Conservation (phyloP, 2,113 vertebrate species). For the Abramis brama region DNA sequence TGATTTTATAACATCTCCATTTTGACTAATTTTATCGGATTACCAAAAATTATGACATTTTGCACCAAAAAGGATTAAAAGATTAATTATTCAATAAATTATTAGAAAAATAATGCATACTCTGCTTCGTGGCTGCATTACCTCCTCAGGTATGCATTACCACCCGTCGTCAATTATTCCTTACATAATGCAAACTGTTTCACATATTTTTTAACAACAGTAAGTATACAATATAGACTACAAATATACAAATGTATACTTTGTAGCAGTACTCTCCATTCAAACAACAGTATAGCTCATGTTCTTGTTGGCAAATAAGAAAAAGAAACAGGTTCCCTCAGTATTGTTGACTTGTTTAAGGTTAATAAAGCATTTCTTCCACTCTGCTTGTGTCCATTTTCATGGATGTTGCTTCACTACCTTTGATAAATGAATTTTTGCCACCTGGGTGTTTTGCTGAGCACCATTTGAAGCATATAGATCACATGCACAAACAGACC, state of each 20-base stretch:
- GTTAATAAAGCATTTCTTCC: conserved; percentile 17
- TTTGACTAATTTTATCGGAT: not conserved
- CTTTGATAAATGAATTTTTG: conserved; percentile 42
- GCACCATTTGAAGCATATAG: conserved; percentile 44
- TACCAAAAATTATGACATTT: not conserved
- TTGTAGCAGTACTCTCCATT: not conserved
- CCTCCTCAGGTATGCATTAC: too few relatives aligned
- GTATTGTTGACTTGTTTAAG: not conserved
- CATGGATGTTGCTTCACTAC: not conserved
- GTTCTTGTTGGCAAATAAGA: not conserved
- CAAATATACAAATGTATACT: too few relatives aligned
- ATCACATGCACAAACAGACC: conserved; percentile 22
- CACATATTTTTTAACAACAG: not conserved
- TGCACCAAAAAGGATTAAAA: not conserved
- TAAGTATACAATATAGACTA: not conserved
- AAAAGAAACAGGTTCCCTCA: not conserved
- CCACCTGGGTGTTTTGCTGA: conserved; percentile 37
- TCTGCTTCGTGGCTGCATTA: too few relatives aligned
- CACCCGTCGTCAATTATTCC: too few relatives aligned
- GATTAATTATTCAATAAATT: too few relatives aligned
- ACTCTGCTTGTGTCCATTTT: conserved; percentile 19
- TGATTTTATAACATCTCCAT: not conserved
- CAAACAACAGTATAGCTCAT: not conserved
- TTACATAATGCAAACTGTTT: not conserved
- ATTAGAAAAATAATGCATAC: too few relatives aligned